Conservation (phyloP, 2,113 vertebrate genomes). For the Labeo rohita region DNA sequence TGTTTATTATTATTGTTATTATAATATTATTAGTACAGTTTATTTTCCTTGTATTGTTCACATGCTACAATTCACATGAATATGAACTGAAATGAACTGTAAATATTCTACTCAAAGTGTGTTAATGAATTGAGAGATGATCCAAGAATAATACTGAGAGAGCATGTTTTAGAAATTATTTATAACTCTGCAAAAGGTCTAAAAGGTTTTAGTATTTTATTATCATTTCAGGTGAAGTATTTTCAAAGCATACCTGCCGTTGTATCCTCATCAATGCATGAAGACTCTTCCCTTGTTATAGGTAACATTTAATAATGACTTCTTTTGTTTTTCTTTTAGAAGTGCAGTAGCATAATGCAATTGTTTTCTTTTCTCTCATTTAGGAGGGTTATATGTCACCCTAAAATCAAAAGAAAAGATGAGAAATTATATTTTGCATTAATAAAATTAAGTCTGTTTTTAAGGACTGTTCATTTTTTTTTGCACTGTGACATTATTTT, state of each 20-base stretch:
- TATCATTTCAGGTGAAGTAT: slow-evolving; percentile 77
- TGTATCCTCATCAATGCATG: slow-evolving; percentile 77
- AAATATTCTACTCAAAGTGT: background rate
- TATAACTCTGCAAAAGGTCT: background rate
- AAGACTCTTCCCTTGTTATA: slow-evolving; percentile 72
- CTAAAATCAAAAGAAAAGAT: background rate
- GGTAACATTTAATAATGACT: slow-evolving; percentile 61
- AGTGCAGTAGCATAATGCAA: background rate
- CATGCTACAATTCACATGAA: background rate
- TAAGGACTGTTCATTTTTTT: background rate
- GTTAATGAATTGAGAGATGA: background rate
- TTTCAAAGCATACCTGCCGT: slow-evolving; percentile 71
- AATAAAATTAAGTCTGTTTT: background rate
- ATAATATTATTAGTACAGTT: background rate
- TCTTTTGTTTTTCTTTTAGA: background rate
- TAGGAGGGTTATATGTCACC: slow-evolving; percentile 16
- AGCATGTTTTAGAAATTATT: background rate
- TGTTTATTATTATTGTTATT: background rate
- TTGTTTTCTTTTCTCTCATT: background rate
- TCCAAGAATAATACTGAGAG: background rate
- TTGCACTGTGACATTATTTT: background rate
- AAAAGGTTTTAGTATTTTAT: background rate
- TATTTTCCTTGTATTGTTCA: background rate
- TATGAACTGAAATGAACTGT: background rate
- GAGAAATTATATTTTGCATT: background rate